Conservation (phyloP, 2,888 invertebrate genomes). For the Miltochrista miniata region DNA sequence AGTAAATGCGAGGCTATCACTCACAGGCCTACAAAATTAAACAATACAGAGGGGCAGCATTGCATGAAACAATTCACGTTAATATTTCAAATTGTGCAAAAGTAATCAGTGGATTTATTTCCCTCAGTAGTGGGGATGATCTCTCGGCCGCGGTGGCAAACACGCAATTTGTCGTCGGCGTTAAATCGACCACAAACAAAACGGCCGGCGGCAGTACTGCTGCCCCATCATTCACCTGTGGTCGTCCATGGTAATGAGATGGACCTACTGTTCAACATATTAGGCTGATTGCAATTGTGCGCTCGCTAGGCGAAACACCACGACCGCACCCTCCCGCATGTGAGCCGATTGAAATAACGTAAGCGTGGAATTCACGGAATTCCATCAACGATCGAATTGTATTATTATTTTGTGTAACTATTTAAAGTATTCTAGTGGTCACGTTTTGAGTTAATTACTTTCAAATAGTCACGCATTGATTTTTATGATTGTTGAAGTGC, state of each 20-base stretch:
- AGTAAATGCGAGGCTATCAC: conserved; percentile 30
- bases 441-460: conserved; percentile 32
- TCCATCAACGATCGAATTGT: conserved; percentile 31
- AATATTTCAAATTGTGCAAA: conserved; percentile 62
- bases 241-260: conserved; percentile 82
- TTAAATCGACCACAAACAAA: conserved; percentile 84
- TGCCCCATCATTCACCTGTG: conserved; percentile 81
- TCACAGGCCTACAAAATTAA: conserved; percentile 33
- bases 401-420: conserved; percentile 32
- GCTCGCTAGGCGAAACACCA: conserved; percentile 51
- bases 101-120: conserved; percentile 48
- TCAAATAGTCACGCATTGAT: conserved; percentile 27
- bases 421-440: conserved; percentile 27
- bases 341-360: conserved; percentile 58
- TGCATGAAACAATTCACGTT: conserved; percentile 55
- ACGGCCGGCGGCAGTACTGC: conserved; percentile 64
- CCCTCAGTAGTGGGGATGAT: conserved; percentile 62
- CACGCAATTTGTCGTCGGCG: conserved; percentile 81
- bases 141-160: conserved; percentile 74
- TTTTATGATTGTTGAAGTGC: conserved; percentile 28
- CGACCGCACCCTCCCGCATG: conserved; percentile 54
- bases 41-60: conserved; percentile 29
- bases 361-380: conserved; percentile 30
- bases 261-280: conserved; percentile 80
- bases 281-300: conserved; percentile 80